A percentile compares a stretch with the other conserved stretches of the same genome.
phyloP scores from a whole-genome alignment of 1,140 invertebrate species.

The Mycetomoellerius zeteki region DNA sequence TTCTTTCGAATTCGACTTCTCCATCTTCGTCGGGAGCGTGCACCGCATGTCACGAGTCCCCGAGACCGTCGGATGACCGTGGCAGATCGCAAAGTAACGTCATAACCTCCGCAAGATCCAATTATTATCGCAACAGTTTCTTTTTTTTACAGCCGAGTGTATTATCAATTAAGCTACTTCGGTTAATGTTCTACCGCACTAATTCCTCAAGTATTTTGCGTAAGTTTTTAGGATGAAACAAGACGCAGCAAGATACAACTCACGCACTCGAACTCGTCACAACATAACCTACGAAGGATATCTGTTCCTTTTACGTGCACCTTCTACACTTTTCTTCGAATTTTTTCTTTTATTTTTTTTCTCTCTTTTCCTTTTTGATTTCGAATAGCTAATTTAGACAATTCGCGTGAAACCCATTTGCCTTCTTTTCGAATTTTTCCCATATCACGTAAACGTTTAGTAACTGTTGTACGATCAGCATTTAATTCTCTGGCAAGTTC shows the following conservation, averaged over 20 bases:
- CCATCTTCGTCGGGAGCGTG: conserved; percentile 77
- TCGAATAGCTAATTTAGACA: no score
- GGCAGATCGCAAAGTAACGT: neutral
- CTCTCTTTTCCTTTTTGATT: neutral
- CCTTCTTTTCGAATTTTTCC: neutral
- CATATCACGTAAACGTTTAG: no score
- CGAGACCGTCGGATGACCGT: conserved; percentile 1
- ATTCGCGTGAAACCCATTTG: neutral
- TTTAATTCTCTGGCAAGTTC: no score
- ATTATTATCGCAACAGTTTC: neutral
- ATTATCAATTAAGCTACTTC: neutral
- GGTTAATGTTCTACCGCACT: neutral
- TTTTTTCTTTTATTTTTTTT: neutral
- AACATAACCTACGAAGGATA: conserved; percentile 24
- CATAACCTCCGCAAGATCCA: conserved; percentile 74
- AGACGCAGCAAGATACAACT: neutral
- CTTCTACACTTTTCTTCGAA: neutral
- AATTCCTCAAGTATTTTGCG: neutral
- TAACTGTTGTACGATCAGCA: no score
- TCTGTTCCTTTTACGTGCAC: neutral
- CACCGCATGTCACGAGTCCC: conserved; percentile 50
- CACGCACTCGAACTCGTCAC: neutral
- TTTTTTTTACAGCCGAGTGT: no score
- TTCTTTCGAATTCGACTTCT: conserved; percentile 88
- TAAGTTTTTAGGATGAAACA: neutral